Percentiles rank a stretch among this genome's conserved stretches.
These are phyloP conservation scores for Lordiphosa andalusiaca DNA, from an alignment of 2,888 invertebrate genomes.

Conservation along the genomic window DNA sequence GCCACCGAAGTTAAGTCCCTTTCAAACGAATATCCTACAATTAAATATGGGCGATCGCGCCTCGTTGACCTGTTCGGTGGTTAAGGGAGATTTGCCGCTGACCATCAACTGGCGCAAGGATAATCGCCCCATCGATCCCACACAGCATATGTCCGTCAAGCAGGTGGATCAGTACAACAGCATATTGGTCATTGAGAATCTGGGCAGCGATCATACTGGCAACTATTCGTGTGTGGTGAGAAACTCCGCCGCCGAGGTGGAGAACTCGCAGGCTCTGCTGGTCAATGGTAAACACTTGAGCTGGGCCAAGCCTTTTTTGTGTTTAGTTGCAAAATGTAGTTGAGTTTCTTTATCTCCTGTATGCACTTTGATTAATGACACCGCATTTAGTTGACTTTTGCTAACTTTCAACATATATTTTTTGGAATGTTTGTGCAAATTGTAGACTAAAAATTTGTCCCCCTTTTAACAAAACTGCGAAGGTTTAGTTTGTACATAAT, in stretches of 20 bases:
- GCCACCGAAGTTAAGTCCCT: conserved; percentile 89
- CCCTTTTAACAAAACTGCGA: conserved; percentile 70
- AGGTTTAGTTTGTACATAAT: conserved; percentile 63
- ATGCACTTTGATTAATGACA: conserved; percentile 39
- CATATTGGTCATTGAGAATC: conserved; percentile 88
- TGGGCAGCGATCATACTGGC: conserved; percentile 88
- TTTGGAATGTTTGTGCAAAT: conserved; percentile 71
- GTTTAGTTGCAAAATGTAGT: conserved; percentile 54
- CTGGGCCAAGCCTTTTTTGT: conserved; percentile 16
- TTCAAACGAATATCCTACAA: conserved; percentile 85
- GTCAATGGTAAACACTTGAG: conserved; percentile 86
- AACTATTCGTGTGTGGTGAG: conserved; percentile 88
- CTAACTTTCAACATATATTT: conserved; percentile 36
- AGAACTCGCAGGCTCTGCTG: conserved; percentile 87
- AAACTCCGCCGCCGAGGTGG: conserved; percentile 87
- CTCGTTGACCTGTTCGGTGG: conserved; percentile 87
- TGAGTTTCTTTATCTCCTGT: conserved; percentile 50
- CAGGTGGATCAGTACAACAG: conserved; percentile 89
- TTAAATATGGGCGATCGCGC: conserved; percentile 88
- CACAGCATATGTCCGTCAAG: conserved; percentile 85
- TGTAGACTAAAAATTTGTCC: conserved; percentile 6
- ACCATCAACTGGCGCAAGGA: conserved; percentile 90
- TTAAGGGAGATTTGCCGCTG: conserved; percentile 88
- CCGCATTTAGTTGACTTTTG: conserved; percentile 22
- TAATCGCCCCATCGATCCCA: conserved; percentile 84